Evolutionary conservation across 2,888 invertebrate genomes (phyloP).

Genomic region (Imbricaverruca yamaguchii): DNA sequence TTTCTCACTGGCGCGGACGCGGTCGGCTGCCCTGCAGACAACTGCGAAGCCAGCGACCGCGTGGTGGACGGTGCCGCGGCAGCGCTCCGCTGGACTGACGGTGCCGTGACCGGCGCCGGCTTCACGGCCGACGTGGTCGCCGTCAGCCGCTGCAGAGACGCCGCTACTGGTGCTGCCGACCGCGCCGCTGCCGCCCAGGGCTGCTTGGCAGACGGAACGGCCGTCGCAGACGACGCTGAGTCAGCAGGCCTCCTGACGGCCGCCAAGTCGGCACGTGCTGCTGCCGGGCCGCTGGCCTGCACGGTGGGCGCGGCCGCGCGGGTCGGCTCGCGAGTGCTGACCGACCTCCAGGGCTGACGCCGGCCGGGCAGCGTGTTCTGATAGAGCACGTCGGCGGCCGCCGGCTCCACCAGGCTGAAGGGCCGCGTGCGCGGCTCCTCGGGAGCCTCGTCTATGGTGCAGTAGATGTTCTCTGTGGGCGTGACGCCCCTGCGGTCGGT

Average conservation of each 20-base stretch:
- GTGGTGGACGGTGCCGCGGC: neutral
- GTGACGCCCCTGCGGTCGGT: neutral
- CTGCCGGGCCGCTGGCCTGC: too few species aligned
- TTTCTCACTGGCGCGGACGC: neutral
- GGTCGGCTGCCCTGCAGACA: neutral
- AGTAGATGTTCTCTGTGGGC: constrained; percentile 4
- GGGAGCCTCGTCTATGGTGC: constrained; percentile 8
- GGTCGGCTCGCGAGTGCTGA: neutral
- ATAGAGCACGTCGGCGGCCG: too few species aligned
- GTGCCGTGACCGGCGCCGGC: neutral
- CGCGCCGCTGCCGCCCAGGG: neutral
- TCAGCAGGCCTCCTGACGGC: too few species aligned
- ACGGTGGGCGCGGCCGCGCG: too few species aligned
- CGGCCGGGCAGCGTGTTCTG: neutral
- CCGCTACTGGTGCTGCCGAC: neutral
- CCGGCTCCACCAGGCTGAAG: neutral
- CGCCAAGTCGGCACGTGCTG: too few species aligned
- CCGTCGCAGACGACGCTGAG: neutral
- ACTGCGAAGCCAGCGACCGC: neutral
- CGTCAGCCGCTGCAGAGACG: neutral
- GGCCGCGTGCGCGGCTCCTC: neutral
- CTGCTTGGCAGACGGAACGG: neutral
- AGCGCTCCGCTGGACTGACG: neutral
- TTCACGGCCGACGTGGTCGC: neutral
- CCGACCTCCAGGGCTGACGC: neutral